Evolutionary conservation across 1,140 invertebrate species (phyloP).

Genomic region (Aplysia californica): DNA sequence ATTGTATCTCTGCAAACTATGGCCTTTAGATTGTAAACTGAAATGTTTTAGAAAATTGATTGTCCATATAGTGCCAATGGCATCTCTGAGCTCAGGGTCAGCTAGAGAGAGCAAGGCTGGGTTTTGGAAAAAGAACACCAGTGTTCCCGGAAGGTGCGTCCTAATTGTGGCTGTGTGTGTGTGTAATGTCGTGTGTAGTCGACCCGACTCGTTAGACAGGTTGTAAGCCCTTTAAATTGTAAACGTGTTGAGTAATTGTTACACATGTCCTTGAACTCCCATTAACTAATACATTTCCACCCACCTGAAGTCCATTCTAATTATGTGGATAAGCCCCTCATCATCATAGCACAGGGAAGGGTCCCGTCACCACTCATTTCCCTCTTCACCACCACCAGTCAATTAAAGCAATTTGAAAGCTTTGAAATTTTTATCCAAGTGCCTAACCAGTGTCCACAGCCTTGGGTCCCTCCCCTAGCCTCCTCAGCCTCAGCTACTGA

Average conservation of each 20-base stretch:
- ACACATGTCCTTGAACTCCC: background rate
- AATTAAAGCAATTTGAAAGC: too few relatives aligned
- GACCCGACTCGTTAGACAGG: background rate
- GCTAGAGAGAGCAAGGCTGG: slow-evolving; percentile 40
- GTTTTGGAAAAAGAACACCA: slow-evolving; percentile 54
- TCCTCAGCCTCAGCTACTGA: too few relatives aligned
- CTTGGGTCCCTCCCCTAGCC: too few relatives aligned
- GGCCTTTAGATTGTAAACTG: background rate
- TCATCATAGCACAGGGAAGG: too few relatives aligned
- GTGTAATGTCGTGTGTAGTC: background rate
- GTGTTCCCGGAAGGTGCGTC: slow-evolving; percentile 51
- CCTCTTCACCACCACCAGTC: too few relatives aligned
- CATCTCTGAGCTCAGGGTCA: slow-evolving; percentile 31
- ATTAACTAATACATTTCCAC: background rate
- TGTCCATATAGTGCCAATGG: slow-evolving; percentile 10
- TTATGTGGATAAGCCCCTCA: background rate
- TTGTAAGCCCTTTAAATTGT: background rate
- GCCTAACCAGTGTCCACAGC: too few relatives aligned
- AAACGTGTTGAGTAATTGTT: background rate
- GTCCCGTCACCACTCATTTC: too few relatives aligned
- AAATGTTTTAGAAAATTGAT: background rate
- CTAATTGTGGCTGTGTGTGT: background rate
- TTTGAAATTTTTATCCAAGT: too few relatives aligned
- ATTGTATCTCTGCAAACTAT: background rate
- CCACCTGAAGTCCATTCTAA: background rate